Evolutionary conservation across 2,113 vertebrate species (phyloP).

Genomic region (Phalacrocorax pelagicus): DNA sequence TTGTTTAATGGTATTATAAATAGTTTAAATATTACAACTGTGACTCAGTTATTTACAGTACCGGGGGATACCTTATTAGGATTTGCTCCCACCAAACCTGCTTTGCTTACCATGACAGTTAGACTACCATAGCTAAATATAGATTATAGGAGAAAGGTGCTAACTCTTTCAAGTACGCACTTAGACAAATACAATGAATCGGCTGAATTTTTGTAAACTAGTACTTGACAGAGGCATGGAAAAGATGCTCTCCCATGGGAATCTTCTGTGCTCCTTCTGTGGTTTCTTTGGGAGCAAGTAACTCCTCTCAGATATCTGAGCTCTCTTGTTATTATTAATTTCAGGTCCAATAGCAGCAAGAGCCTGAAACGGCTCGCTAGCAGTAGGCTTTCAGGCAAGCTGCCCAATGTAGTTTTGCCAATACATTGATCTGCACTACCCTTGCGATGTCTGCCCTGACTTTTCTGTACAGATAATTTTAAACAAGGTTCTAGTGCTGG

Average conservation of each 20-base stretch:
- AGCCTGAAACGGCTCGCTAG: neutral
- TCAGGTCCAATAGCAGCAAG: neutral
- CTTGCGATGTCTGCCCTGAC: neutral
- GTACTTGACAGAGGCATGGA: neutral
- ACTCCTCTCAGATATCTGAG: neutral
- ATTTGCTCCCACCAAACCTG: constrained; percentile 20
- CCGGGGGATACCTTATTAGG: neutral
- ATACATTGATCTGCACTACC: neutral
- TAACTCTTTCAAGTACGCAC: neutral
- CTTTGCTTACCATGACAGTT: neutral
- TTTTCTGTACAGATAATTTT: neutral
- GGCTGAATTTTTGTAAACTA: constrained; percentile 24
- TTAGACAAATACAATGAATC: constrained; percentile 32
- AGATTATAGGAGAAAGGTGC: constrained; percentile 18
- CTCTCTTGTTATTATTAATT: neutral
- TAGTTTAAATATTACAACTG: neutral
- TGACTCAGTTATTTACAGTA: constrained; percentile 21
- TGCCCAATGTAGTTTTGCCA: neutral
- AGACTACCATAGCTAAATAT: neutral
- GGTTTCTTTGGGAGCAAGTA: neutral
- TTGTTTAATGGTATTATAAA: constrained; percentile 10
- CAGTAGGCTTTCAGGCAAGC: neutral
- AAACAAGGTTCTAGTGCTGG: neutral
- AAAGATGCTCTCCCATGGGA: neutral
- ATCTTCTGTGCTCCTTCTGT: neutral